Evolutionary conservation across 2,888 invertebrate species (phyloP), one percentile per base, ranked within the genome.

Genomic region (Mechanitis messenoides): DNA sequence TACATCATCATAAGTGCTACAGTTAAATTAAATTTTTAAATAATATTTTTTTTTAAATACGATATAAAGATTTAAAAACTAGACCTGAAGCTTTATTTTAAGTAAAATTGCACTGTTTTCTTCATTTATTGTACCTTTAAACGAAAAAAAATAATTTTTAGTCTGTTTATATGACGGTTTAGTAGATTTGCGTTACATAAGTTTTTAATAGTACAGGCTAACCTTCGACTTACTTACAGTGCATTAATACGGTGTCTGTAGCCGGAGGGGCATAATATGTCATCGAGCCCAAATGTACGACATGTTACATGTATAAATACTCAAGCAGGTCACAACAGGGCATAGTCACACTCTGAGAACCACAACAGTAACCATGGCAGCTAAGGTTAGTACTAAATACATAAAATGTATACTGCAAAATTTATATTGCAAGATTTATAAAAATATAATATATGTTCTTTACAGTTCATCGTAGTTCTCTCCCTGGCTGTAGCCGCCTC

Each of bases 311-410:
- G 76, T 87, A 87, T 86, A 87, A 78, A 87, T 82, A 77, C 75
- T 79, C 73, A 69, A 67, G 68, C 75, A 67, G 68, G 65, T 70
- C 71, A 71, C 60, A 67, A 58, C 69, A 69, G 72, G 70, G 69
- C 77, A 84, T 78, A 87, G 81, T 85, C 75, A 67, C 74, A 65
- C 67, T 67, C 70, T 69, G 74, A 79, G 74, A 76, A 70, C 67
- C 75, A 73, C 71, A 80, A 69, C 69, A 79, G 57, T 71, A 76
- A 86, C 80, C 84, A 87, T 87, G 86, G 84, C 80, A 72, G 81
- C 85, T 74, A 86, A 87, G 83, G 86, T 72, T 42, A 2, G 42
- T 42, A 46, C 33, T 28, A 31, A n/a, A 54, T 28, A 54, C 20
- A 20, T 20, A 20, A 20, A 20, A 1, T 53, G 33, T 31, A 12